These are phyloP conservation scores for Ephialtes manifestator DNA, from an alignment of 2,888 invertebrate species.

Conservation along the genomic window DNA sequence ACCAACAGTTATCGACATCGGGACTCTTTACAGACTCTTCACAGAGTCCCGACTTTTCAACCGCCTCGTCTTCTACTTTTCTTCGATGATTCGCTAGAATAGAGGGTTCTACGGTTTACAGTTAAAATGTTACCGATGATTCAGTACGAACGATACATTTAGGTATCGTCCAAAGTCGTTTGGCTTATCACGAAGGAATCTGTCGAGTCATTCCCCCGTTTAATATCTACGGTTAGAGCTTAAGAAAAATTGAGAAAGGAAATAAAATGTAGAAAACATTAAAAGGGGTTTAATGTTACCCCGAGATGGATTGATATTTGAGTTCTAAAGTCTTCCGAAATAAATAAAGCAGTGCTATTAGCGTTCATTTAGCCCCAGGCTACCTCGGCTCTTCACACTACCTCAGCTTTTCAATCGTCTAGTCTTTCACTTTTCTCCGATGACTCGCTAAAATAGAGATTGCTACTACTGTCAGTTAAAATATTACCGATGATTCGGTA, in stretches of 20 bases:
- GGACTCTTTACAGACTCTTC: background rate
- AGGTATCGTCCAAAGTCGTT: background rate
- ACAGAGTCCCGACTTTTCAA: conserved; percentile 8
- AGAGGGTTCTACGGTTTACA: conserved; percentile 48
- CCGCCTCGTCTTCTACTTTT: conserved; percentile 28
- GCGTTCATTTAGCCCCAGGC: no score
- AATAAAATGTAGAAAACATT: no score
- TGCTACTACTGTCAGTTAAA: conserved; percentile 6
- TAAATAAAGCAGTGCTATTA: no score
- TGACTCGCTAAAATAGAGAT: conserved; percentile 69
- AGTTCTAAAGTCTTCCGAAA: no score
- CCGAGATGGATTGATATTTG: no score
- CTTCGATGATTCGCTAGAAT: conserved; percentile 64
- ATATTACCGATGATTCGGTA: background rate
- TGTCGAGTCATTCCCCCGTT: no score
- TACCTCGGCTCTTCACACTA: no score
- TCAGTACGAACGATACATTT: background rate
- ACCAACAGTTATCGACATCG: conserved; percentile 36
- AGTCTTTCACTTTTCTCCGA: conserved; percentile 34
- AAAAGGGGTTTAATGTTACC: no score
- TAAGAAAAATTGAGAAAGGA: no score
- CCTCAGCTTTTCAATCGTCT: background rate
- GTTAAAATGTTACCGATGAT: background rate
- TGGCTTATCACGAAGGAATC: no score
- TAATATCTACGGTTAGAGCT: no score